Base-by-base conservation (phyloP, 2,113 vertebrate species). In the Antigone vipio region DNA sequence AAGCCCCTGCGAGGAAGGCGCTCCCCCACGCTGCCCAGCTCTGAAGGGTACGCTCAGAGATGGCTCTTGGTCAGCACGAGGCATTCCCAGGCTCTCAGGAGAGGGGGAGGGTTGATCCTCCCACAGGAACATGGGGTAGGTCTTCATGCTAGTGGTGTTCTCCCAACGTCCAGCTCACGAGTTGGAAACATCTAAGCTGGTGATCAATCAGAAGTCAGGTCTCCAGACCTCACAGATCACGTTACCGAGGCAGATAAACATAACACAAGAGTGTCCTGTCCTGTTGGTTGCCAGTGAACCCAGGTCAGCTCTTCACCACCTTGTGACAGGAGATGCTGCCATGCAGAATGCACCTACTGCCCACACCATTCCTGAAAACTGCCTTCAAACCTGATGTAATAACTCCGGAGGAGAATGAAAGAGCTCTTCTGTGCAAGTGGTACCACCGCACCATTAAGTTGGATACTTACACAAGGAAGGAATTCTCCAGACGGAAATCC, bases 71-170 rank as follows among this genome's bases (percentile, higher is more conserved):
- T 71, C 71, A 93, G 52, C 73, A 87, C 0, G 2, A 77, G 44
- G 21, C 18, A 38, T 14, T 83, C 44, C 38, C 44, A 71, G 56
- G 44, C 73, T 72, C 74, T 42, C 50, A 79, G 34, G 5, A 55
- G 20, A 59, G 12, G 1, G 3, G 21, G 24, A 72, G 16, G 21
- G 22, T 30, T 4, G 4, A 40, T 75, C 30, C 34, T 67, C 27
- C 26, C 32, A 38, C 1, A 0, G 44, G 35, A 89, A 59, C 34
- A 78, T 0, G 0, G 24, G 5, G 49, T 6, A 63, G 34, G 74
- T 45, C 30, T 58, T 71, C 5, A 1, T 71, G 44, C 18, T 49
- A 14, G 8, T 38, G 10, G 22, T 34, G 10, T 6, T 35, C 62
- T 69, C 23, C 3, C 38, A 81, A 3, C 27, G 64, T 68, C 19